Evolutionary conservation across 2,888 invertebrate species (phyloP).

Genomic region (Gastracanthus pulcherrimus): DNA sequence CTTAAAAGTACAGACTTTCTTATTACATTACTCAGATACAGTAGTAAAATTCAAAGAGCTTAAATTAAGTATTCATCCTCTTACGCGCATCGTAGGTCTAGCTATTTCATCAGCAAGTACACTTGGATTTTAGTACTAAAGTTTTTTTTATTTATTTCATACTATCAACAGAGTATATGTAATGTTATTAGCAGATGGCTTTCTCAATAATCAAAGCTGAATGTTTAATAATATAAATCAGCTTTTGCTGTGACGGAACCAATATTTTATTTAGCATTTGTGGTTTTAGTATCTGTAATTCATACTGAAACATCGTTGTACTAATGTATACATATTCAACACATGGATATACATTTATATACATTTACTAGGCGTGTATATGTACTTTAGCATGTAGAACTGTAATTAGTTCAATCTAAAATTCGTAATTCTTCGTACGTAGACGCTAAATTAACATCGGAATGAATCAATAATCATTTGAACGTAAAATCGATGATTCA

Average conservation of each 20-base stretch:
- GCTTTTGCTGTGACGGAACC: too few relatives aligned
- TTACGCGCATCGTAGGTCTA: not conserved
- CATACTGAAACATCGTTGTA: too few relatives aligned
- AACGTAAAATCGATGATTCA: slow-evolving; percentile 4
- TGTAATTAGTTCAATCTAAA: not conserved
- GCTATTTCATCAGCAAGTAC: not conserved
- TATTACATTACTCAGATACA: not conserved
- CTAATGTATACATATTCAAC: not conserved
- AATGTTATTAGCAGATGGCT: too few relatives aligned
- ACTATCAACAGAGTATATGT: not conserved
- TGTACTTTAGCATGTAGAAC: not conserved
- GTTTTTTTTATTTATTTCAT: not conserved
- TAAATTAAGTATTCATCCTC: not conserved
- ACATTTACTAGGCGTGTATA: not conserved
- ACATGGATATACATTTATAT: not conserved
- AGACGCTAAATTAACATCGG: not conserved
- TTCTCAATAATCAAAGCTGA: too few relatives aligned
- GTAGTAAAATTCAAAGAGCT: not conserved
- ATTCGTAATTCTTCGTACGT: not conserved
- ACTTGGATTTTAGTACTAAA: not conserved
- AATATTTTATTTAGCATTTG: too few relatives aligned
- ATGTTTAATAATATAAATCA: too few relatives aligned
- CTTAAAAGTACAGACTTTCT: too few relatives aligned
- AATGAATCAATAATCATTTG: not conserved
- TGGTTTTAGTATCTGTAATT: too few relatives aligned